Conservation (phyloP, 92 coral and sea anemone genomes). For the Isaurus tuberculatus region DNA sequence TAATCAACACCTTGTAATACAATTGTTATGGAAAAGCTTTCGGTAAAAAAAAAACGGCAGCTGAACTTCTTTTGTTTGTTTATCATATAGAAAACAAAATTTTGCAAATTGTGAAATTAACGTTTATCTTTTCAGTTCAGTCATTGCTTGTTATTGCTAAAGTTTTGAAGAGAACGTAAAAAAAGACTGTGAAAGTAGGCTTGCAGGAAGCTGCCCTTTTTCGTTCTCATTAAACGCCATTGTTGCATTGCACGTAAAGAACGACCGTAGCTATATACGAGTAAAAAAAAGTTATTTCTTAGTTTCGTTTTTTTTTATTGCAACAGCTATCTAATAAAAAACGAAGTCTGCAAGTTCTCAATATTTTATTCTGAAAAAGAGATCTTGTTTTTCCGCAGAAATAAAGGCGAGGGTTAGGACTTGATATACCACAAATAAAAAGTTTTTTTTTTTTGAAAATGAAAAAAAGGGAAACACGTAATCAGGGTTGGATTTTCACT, state of each 20-base stretch:
- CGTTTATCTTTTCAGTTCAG: neutral
- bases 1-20: too few relatives aligned
- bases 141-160: neutral
- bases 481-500: neutral
- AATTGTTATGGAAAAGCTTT: neutral
- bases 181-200: neutral
- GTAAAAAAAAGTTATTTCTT: neutral
- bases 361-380: neutral
- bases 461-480: neutral
- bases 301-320: too few relatives aligned
- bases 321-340: neutral
- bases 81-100: neutral
- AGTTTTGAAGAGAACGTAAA: neutral
- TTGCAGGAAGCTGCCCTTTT: neutral
- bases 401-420: neutral
- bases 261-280: neutral
- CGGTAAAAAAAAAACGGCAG: neutral
- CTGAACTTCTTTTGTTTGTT: neutral
- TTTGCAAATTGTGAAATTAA: neutral
- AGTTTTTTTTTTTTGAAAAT: neutral
- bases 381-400: neutral
- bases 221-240: neutral
- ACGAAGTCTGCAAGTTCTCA: neutral
- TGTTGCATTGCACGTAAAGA: neutral
- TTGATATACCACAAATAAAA: neutral